phyloP scores from a whole-genome alignment of 1,140 invertebrate genomes.

The Drosophila mojavensis region DNA sequence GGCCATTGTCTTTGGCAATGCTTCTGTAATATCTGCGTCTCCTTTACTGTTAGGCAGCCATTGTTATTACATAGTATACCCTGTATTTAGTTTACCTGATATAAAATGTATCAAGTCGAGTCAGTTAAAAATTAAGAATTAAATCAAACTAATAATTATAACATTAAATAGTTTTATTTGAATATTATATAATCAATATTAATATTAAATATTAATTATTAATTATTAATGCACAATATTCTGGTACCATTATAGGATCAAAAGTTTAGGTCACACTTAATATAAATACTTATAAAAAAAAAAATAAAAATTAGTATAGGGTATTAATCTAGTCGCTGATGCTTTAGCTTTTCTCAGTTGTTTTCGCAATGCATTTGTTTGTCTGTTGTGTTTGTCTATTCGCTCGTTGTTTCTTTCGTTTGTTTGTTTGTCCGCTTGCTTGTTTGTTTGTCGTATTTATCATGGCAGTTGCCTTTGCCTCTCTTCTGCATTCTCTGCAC shows the following conservation, averaged over 20 bases:
- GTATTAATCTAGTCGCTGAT: conserved; percentile 5
- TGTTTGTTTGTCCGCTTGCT: conserved; percentile 43
- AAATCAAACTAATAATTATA: too few species aligned
- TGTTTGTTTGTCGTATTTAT: conserved; percentile 79
- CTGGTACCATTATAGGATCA: too few species aligned
- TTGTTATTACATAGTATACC: conserved; percentile 63
- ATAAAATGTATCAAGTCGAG: conserved; percentile 15
- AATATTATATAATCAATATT: too few species aligned
- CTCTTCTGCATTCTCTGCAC: conserved; percentile 71
- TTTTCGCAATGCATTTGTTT: conserved; percentile 71
- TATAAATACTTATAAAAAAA: too few species aligned
- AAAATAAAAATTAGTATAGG: background rate
- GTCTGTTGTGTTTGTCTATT: conserved; percentile 50
- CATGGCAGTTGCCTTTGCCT: conserved; percentile 73
- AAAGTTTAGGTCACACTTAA: too few species aligned
- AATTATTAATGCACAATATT: too few species aligned
- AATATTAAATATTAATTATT: too few species aligned
- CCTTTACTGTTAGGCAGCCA: conserved; percentile 61
- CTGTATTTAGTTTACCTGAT: conserved; percentile 16
- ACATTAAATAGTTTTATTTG: too few species aligned
- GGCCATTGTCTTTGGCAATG: conserved; percentile 69
- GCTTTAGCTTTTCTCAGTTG: conserved; percentile 28
- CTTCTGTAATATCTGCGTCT: conserved; percentile 45
- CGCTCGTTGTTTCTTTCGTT: conserved; percentile 32
- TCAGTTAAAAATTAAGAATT: too few species aligned